Conservation (phyloP, 2,888 invertebrate species). For the Agrochola circellaris region DNA sequence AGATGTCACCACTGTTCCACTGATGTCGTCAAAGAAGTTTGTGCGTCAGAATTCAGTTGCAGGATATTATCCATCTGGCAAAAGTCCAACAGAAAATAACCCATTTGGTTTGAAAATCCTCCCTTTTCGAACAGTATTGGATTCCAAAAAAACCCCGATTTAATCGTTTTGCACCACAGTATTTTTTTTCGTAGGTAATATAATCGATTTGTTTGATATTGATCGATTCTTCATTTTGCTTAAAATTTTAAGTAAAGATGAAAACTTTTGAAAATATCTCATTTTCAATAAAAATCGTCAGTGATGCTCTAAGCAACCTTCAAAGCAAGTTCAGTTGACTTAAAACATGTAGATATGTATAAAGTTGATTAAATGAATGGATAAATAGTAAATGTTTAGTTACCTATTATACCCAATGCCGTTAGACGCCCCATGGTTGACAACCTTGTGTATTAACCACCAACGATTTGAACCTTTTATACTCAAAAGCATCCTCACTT, state of each 20-base stretch:
- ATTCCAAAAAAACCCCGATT: not conserved
- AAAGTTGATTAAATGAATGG: not conserved
- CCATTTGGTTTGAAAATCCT: not conserved
- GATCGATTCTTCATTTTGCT: not conserved
- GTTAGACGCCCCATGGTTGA: constrained; percentile 81
- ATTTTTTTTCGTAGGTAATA: not conserved
- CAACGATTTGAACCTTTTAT: constrained; percentile 46
- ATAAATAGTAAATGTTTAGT: constrained; percentile 29
- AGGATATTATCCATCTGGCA: not conserved
- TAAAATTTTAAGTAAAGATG: not conserved
- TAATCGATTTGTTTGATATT: too few species aligned
- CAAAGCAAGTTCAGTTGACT: not conserved
- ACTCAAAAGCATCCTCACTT: not conserved
- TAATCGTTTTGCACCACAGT: not conserved
- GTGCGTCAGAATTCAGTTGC: too few species aligned
- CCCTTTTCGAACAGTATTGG: not conserved
- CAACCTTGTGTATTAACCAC: constrained; percentile 69
- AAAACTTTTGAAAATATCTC: not conserved
- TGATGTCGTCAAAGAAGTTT: not conserved
- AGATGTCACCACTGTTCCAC: not conserved
- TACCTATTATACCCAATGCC: constrained; percentile 83
- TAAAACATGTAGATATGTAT: not conserved
- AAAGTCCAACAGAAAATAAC: not conserved
- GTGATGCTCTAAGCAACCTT: not conserved
- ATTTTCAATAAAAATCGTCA: not conserved